These are phyloP conservation scores for Euzetes globulus DNA, from an alignment of 2,888 invertebrate species.

Conservation along the genomic window DNA sequence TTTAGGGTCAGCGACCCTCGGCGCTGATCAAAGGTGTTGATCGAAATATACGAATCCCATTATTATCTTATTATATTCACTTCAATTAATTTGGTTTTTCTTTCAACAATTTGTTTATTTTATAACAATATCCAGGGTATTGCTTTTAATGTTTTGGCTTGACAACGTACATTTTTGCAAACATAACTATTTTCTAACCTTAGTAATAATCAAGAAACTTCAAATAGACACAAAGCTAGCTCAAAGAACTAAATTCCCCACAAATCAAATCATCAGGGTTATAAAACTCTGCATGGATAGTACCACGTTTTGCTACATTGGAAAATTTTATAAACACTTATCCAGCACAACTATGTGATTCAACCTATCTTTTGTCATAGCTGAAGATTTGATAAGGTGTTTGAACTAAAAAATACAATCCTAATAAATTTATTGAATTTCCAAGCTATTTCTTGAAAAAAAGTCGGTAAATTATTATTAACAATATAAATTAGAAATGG, in stretches of 20 bases:
- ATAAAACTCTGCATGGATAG: background rate
- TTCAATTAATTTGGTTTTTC: no score
- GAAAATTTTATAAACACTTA: background rate
- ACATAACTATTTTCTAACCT: background rate
- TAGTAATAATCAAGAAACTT: background rate
- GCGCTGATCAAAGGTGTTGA: no score
- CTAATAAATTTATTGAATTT: no score
- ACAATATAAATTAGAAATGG: no score
- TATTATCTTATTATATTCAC: no score
- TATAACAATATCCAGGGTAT: no score
- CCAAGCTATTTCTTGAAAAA: no score
- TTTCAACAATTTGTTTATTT: no score
- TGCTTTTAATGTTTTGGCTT: background rate
- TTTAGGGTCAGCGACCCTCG: no score
- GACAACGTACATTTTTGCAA: background rate
- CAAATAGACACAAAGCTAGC: background rate
- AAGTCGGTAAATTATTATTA: no score
- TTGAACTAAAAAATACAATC: no score
- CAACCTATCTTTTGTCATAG: background rate
- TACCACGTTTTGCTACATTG: background rate
- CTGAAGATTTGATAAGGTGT: background rate
- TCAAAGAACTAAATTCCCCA: background rate
- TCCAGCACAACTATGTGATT: background rate
- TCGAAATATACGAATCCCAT: no score
- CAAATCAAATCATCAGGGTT: background rate